These are phyloP conservation scores for Butorides virescens DNA, from an alignment of 2,113 vertebrate species.

Conservation along the genomic window DNA sequence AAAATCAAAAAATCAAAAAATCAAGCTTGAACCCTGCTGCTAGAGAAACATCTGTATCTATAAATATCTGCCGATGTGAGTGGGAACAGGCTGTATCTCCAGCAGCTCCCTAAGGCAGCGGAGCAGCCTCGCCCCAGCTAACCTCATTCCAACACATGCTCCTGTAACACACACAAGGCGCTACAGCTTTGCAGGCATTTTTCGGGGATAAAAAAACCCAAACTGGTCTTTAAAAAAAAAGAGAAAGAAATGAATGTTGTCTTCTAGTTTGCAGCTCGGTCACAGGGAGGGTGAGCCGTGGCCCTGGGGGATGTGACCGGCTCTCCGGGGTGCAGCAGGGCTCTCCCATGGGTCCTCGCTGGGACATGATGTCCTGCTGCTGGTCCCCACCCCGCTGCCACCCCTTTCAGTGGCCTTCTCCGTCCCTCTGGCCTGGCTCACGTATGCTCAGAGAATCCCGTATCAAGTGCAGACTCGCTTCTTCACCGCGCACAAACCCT, in stretches of 20 bases:
- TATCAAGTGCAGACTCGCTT: fast-evolving
- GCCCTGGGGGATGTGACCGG: background rate
- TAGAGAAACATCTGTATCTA: conserved; percentile 59
- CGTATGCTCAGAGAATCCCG: fast-evolving
- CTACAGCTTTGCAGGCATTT: background rate
- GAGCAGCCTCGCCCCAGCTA: background rate
- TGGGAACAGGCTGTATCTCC: conserved; percentile 57
- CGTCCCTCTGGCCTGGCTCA: background rate
- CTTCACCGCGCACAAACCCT: background rate
- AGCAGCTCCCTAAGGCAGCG: conserved; percentile 25
- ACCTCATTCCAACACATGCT: background rate
- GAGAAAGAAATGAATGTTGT: fast-evolving
- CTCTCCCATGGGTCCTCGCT: background rate
- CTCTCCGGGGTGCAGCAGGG: background rate
- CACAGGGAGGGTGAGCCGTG: fast-evolving
- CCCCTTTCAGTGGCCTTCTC: background rate
- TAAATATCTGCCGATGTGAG: conserved; percentile 25
- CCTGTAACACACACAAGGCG: background rate
- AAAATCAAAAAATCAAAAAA: too few species aligned
- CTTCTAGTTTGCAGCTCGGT: fast-evolving
- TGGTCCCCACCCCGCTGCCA: background rate
- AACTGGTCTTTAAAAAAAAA: fast-evolving
- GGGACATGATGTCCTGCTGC: background rate
- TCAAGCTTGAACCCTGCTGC: conserved; percentile 25
- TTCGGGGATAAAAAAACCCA: fast-evolving